These are phyloP conservation scores for Andrena bucephala DNA, from an alignment of 2,888 invertebrate species.

Conservation along the genomic window DNA sequence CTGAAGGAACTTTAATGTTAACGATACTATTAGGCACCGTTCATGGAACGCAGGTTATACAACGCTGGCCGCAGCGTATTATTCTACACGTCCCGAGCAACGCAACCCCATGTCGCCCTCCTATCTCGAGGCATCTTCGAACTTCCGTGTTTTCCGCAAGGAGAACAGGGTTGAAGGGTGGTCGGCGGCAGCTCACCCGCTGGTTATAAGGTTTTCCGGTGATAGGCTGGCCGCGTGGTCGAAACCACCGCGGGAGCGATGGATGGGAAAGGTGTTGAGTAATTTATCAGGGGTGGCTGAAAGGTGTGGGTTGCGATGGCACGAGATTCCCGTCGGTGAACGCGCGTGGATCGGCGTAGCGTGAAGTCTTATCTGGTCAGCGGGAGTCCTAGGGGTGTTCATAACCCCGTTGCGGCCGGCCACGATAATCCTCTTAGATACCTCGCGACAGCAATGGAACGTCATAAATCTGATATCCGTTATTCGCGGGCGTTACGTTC, in stretches of 20 bases:
- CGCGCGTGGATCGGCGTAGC: constrained; percentile 71
- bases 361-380: constrained; percentile 76
- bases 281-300: constrained; percentile 83
- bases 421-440: constrained; percentile 56
- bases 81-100: constrained; percentile 23
- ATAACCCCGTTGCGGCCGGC: constrained; percentile 58
- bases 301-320: constrained; percentile 78
- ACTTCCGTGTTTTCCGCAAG: constrained; percentile 53
- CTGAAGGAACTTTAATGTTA: no score
- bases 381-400: constrained; percentile 74
- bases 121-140: constrained; percentile 46
- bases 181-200: constrained; percentile 64
- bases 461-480: constrained; percentile 55
- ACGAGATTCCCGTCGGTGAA: constrained; percentile 65
- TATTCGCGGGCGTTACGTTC: constrained; percentile 20
- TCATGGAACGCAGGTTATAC: not conserved
- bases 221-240: constrained; percentile 73
- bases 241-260: constrained; percentile 67
- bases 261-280: constrained; percentile 78
- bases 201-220: constrained; percentile 71
- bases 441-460: constrained; percentile 40
- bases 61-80: not conserved
- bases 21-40: not conserved
- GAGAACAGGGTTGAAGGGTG: constrained; percentile 61
- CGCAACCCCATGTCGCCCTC: constrained; percentile 6